Conservation (phyloP, 2,113 vertebrate species). For the Acrocephalus kingi region DNA sequence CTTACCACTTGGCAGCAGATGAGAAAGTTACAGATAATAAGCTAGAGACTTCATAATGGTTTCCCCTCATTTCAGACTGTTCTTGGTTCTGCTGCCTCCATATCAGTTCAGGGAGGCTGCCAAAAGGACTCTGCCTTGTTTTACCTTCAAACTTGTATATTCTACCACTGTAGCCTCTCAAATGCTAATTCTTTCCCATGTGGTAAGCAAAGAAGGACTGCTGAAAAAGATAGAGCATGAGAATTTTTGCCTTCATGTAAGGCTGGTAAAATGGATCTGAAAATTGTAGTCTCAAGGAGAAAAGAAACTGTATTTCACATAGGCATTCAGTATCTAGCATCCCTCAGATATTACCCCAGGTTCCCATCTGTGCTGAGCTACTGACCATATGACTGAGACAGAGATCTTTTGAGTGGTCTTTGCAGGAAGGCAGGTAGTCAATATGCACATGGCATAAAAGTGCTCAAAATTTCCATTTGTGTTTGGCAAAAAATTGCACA, state of each 20-base stretch:
- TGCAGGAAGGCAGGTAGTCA: background rate
- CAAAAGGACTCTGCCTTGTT: background rate
- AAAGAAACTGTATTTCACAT: background rate
- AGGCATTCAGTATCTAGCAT: background rate
- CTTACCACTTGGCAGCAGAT: constrained; percentile 3
- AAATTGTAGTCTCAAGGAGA: background rate
- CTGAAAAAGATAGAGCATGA: background rate
- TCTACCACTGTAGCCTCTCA: background rate
- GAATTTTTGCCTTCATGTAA: background rate
- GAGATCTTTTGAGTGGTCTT: background rate
- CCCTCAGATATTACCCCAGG: background rate
- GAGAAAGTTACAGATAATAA: constrained; percentile 4
- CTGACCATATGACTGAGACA: background rate
- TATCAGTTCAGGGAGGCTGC: background rate
- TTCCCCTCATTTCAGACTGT: background rate
- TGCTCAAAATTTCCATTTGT: background rate
- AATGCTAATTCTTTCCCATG: background rate
- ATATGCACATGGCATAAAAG: background rate
- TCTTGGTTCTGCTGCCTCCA: background rate
- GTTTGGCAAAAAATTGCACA: background rate
- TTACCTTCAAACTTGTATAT: background rate
- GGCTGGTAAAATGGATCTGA: background rate
- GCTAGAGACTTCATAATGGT: background rate
- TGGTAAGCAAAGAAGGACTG: background rate
- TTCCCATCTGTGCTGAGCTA: background rate